Evolutionary conservation across 2,113 vertebrate genomes (phyloP).

Genomic region (Furnarius figulus): DNA sequence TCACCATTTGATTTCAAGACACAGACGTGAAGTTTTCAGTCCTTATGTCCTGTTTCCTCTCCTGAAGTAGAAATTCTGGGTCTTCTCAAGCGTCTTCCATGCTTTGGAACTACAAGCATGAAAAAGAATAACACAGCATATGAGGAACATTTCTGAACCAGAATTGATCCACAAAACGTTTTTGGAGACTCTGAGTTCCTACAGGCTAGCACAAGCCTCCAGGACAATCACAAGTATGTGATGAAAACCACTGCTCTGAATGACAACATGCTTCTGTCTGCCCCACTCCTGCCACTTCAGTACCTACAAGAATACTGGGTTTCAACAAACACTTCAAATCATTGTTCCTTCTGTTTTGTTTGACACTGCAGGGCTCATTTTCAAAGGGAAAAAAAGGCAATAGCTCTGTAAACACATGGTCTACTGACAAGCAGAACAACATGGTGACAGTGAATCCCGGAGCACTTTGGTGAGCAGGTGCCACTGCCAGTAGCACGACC

Average conservation of each 20-base stretch:
- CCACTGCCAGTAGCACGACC: rapidly evolving
- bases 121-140: neutral
- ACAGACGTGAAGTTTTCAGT: neutral
- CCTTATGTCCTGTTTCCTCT: neutral
- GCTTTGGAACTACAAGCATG: neutral
- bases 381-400: neutral
- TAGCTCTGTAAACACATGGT: neutral
- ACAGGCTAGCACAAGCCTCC: neutral
- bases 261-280: neutral
- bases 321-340: neutral
- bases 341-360: neutral
- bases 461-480: neutral
- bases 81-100: neutral
- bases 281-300: neutral
- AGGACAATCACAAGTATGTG: neutral
- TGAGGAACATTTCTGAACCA: neutral
- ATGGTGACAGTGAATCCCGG: rapidly evolving
- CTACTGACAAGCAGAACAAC: neutral
- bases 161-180: neutral
- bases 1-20: neutral
- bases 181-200: neutral
- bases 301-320: neutral
- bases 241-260: neutral
- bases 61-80: neutral
- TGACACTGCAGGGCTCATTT: neutral